phyloP scores from a whole-genome alignment of 2,797 vertebrate genomes.

The Brachymystax lenok region DNA sequence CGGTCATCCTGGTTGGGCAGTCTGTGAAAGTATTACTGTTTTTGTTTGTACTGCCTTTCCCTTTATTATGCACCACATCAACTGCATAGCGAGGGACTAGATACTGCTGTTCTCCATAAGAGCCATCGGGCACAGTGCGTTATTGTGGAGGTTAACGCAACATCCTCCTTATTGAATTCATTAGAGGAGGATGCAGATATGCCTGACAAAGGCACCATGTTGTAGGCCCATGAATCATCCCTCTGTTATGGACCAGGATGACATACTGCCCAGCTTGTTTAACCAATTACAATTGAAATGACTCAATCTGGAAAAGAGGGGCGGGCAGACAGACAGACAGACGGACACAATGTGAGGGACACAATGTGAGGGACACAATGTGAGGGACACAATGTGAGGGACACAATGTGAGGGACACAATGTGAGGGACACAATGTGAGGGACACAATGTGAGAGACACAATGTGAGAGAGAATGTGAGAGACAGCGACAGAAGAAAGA shows the following conservation, averaged over 20 bases:
- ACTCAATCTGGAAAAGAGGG: constrained; percentile 25
- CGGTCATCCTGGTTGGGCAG: not conserved
- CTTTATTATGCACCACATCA: not conserved
- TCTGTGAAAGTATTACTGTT: too few species aligned
- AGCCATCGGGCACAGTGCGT: constrained; percentile 3
- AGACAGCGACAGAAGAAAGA: too few species aligned
- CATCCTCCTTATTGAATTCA: constrained; percentile 31
- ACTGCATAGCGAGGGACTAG: not conserved
- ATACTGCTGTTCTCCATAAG: not conserved
- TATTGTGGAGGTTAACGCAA: constrained; percentile 30
- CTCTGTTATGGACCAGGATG: constrained; percentile 16
- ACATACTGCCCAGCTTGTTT: constrained; percentile 39
- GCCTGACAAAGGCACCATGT: constrained; percentile 5
- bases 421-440: too few species aligned
- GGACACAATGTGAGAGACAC: too few species aligned
- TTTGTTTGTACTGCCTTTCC: not conserved
- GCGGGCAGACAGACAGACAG: too few species aligned
- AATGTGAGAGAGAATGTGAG: too few species aligned
- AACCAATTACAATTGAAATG: constrained; percentile 34
- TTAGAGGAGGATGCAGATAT: constrained; percentile 15
- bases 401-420: too few species aligned
- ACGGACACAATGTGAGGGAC: too few species aligned
- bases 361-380: too few species aligned
- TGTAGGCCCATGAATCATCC: constrained; percentile 27
- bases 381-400: too few species aligned